Base-by-base conservation (phyloP, 2,113 vertebrate genomes). In the Lethenteron camtschaticum region DNA sequence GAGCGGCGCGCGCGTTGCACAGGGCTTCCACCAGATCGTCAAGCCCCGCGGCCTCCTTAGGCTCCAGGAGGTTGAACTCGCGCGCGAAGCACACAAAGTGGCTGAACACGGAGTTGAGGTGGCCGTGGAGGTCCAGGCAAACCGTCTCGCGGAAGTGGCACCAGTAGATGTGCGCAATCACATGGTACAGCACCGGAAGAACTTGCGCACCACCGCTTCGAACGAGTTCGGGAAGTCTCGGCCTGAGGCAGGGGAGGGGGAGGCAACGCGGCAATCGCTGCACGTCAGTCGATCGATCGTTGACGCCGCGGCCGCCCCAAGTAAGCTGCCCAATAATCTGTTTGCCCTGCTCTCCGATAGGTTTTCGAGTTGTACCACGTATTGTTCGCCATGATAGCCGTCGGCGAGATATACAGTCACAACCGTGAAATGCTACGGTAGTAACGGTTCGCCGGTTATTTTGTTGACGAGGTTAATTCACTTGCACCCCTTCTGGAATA, bases 91-190 rank as follows among this genome's bases (percentile, higher is more conserved):
- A 85, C 76, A 96, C 86, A 86, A 96, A 99, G 83, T 96, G 92
- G 80, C 81, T 82, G 71, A 94, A 99, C 72, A 96, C 85, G 12
- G 90, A 90, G 83, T 99, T 99, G 83, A 96, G 83, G 80, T 99
- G 94, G 80, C 87, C 90, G 75, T 96, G 94, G 75, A 99, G 86
- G 79, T 96, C 90, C 73, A 99, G 83, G 71, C 85, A 85, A 82
- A 95, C 82, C 3, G 87, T 94, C 84, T 96, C 90, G 78, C 92
- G 91, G 83, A 96, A 96, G 83, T 96, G 92, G 76, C 87, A 83
- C 77, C 87, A 96, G 84, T 99, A 99, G 83, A 99, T 95, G 82
- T 99, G 94, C 69, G 90, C 90, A 83, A 95, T 81, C 80, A 96
- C 90, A 1, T 96, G 92, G 79, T 95, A 99, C 74, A 96, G 82